Conservation (phyloP, 2,888 invertebrate species). For the Zelleria hepariella region DNA sequence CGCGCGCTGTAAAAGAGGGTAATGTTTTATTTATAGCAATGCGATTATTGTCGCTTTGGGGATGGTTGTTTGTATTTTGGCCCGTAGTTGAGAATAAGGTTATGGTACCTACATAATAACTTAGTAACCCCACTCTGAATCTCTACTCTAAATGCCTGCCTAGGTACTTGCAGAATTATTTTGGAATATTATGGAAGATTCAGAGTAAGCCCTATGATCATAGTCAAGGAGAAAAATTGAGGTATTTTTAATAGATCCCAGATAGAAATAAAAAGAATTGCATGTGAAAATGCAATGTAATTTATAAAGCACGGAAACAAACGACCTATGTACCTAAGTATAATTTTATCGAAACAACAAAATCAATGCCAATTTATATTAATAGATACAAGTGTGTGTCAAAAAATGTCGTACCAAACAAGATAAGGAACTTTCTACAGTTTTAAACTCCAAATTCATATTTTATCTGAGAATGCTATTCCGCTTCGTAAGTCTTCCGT, state of each 20-base stretch:
- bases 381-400: slow-evolving; percentile 16
- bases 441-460: slow-evolving; percentile 32
- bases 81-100: background rate
- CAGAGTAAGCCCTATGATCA: background rate
- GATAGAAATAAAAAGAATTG: background rate
- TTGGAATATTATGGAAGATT: background rate
- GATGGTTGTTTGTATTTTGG: background rate
- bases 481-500: slow-evolving; percentile 66
- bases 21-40: background rate
- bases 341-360: background rate
- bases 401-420: slow-evolving; percentile 41
- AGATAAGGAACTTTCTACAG: slow-evolving; percentile 54
- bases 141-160: too few species aligned
- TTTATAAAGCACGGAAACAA: background rate
- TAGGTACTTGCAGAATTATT: too few species aligned
- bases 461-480: slow-evolving; percentile 26
- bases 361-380: background rate
- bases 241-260: background rate
- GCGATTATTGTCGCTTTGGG: background rate
- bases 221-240: background rate
- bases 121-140: background rate
- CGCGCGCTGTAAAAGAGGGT: background rate
- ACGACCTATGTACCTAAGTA: background rate
- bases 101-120: background rate
- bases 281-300: background rate